A percentile compares a stretch with the other conserved stretches of the same genome.
Conservation (phyloP, 2,888 invertebrate genomes). For the Phengaris alcon region DNA sequence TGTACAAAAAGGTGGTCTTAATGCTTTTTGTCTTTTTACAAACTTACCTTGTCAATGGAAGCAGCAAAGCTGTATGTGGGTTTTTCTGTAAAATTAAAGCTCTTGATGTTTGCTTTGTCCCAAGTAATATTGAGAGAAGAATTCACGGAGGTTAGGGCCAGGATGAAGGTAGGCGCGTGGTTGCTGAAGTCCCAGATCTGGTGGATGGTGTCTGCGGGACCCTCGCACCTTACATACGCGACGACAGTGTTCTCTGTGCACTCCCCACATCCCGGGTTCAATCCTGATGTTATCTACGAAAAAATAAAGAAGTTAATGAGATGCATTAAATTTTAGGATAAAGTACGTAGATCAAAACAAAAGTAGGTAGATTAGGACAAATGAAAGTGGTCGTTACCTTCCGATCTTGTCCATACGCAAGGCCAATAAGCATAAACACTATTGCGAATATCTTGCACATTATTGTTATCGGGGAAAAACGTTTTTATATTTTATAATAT, state of each 20-base stretch:
- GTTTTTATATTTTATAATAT: constrained; percentile 48
- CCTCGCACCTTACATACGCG: constrained; percentile 77
- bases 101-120: constrained; percentile 53
- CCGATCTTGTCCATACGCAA: constrained; percentile 58
- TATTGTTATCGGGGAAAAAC: constrained; percentile 55
- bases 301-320: constrained; percentile 10
- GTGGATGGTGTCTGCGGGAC: constrained; percentile 80
- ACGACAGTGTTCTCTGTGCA: constrained; percentile 59
- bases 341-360: background rate
- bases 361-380: constrained; percentile 22
- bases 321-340: background rate
- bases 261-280: constrained; percentile 60
- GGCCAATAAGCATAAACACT: constrained; percentile 48
- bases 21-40: background rate
- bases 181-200: constrained; percentile 83
- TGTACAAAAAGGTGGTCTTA: too few relatives aligned
- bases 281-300: constrained; percentile 55
- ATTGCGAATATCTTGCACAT: constrained; percentile 51
- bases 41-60: constrained; percentile 79
- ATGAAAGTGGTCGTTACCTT: constrained; percentile 48
- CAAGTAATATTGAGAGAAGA: constrained; percentile 74
- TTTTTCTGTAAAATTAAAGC: constrained; percentile 63
- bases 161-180: constrained; percentile 78
- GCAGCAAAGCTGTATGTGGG: constrained; percentile 80
- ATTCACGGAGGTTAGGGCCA: constrained; percentile 70